Conservation (phyloP, 2,113 vertebrate species). For the Rhea pennata region DNA sequence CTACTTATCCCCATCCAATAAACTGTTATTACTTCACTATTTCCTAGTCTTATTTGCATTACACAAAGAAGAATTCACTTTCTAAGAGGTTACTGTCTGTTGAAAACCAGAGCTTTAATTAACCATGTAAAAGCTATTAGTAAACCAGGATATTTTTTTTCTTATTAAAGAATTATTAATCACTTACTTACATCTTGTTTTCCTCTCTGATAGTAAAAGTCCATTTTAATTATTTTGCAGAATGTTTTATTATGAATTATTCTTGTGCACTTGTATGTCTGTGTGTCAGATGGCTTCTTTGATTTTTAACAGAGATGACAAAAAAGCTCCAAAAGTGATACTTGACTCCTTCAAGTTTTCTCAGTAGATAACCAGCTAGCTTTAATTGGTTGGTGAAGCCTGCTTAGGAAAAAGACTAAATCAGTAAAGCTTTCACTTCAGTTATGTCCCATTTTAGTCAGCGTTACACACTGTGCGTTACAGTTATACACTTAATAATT, state of each 20-base stretch:
- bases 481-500: not conserved
- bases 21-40: not conserved
- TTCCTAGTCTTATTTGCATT: not conserved
- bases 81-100: not conserved
- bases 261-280: not conserved
- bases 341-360: not conserved
- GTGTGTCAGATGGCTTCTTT: not conserved
- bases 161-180: constrained; percentile 5
- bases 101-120: constrained; percentile 1
- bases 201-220: not conserved
- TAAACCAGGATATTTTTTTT: not conserved
- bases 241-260: not conserved
- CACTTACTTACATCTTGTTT: not conserved
- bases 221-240: constrained; percentile 37
- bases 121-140: not conserved
- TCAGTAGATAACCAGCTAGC: not conserved
- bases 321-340: not conserved
- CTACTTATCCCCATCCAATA: not conserved
- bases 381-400: not conserved
- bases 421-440: not conserved
- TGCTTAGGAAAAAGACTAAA: not conserved
- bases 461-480: not conserved
- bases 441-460: not conserved
- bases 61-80: not conserved
- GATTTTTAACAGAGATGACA: not conserved